Percentiles rank a stretch among this genome's conserved stretches.
Evolutionary conservation across 2,888 invertebrate species (phyloP).

Genomic region (Abrostola tripartita): DNA sequence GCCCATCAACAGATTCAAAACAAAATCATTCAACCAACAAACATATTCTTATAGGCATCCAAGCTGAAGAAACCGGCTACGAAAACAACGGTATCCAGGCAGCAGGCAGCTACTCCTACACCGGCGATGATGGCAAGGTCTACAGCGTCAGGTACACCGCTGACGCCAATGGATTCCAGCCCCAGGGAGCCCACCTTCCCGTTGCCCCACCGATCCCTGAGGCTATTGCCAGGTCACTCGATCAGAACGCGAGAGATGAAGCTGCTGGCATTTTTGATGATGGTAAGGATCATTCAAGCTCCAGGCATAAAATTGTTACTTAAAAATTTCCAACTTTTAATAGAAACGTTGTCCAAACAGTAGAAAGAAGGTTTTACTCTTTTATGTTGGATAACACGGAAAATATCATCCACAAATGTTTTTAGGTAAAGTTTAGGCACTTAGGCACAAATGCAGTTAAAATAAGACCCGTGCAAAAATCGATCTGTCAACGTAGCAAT

Average conservation of each 20-base stretch:
- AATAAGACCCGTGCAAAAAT: too few relatives aligned
- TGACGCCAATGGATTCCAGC: slow-evolving; percentile 83
- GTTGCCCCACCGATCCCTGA: slow-evolving; percentile 89
- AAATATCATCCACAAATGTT: too few relatives aligned
- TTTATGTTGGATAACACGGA: too few relatives aligned
- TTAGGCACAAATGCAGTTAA: too few relatives aligned
- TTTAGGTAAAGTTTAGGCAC: too few relatives aligned
- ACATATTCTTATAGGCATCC: slow-evolving; percentile 72
- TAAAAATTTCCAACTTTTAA: too few relatives aligned
- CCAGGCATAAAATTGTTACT: too few relatives aligned
- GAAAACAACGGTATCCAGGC: slow-evolving; percentile 85
- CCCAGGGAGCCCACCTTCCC: slow-evolving; percentile 88
- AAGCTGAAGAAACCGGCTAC: slow-evolving; percentile 78
- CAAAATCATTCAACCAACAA: not conserved
- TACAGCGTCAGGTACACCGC: slow-evolving; percentile 85
- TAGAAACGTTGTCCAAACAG: too few relatives aligned
- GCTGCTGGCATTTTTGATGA: slow-evolving; percentile 87
- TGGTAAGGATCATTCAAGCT: slow-evolving; percentile 64
- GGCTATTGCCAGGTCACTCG: slow-evolving; percentile 85
- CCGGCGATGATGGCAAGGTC: slow-evolving; percentile 88
- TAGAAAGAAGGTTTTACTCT: too few relatives aligned
- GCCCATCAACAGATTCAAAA: too few relatives aligned
- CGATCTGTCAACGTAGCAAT: too few relatives aligned
- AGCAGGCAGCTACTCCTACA: slow-evolving; percentile 88
- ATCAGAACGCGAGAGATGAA: slow-evolving; percentile 86